Evolutionary conservation across 2,113 vertebrate genomes (phyloP).

Genomic region (Gulo gulo): DNA sequence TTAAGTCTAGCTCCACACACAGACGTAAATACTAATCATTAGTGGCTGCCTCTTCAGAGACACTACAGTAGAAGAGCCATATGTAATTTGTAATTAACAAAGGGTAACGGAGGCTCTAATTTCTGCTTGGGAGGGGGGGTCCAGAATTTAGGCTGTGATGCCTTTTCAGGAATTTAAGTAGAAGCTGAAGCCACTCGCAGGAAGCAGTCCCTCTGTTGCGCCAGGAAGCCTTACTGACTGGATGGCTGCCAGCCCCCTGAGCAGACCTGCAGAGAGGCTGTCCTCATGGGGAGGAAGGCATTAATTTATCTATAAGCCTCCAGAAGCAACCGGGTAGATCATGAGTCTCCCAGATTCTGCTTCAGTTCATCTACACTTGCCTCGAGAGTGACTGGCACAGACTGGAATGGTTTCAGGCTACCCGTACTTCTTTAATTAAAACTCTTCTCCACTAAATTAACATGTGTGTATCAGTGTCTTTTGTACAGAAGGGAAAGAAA

Average conservation of each 20-base stretch:
- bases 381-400: background rate
- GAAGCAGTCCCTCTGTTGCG: background rate
- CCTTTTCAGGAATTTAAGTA: conserved; percentile 18
- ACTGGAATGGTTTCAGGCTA: conserved; percentile 28
- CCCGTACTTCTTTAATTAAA: conserved; percentile 49
- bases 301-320: background rate
- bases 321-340: conserved; percentile 29
- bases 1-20: background rate
- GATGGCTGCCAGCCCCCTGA: background rate
- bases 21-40: background rate
- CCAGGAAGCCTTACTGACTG: background rate
- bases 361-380: conserved; percentile 25
- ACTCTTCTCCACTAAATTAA: conserved; percentile 52
- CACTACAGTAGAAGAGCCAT: background rate
- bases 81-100: background rate
- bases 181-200: background rate
- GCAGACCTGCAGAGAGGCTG: conserved; percentile 31
- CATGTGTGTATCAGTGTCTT: background rate
- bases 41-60: background rate
- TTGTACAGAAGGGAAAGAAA: background rate
- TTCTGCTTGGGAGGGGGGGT: background rate
- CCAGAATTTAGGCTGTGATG: background rate
- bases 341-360: background rate
- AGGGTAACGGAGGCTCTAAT: background rate
- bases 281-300: background rate